These are phyloP conservation scores for Orientallactaga bullata DNA, from an alignment of 2,113 vertebrate genomes.

Conservation along the genomic window DNA sequence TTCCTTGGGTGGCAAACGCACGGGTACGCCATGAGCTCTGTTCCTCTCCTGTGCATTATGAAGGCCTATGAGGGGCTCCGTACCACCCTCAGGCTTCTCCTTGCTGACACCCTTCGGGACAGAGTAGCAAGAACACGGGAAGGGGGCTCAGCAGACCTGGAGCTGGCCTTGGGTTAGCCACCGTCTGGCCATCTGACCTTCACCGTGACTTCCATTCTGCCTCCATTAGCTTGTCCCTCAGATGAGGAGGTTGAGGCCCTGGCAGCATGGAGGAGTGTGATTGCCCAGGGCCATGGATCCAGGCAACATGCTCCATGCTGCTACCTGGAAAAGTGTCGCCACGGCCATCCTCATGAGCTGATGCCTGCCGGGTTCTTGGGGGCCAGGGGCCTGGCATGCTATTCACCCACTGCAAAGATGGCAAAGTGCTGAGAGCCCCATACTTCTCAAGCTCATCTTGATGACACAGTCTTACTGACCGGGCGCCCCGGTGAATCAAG, in stretches of 20 bases:
- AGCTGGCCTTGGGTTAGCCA: not conserved
- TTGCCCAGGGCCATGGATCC: fast-evolving
- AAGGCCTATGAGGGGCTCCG: not conserved
- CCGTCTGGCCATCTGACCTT: fast-evolving
- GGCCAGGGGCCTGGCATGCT: not conserved
- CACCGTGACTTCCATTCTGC: fast-evolving
- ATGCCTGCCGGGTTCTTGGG: no score
- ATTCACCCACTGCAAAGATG: fast-evolving
- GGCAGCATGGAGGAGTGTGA: fast-evolving
- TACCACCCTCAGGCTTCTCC: not conserved
- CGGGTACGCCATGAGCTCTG: not conserved
- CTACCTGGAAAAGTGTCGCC: fast-evolving
- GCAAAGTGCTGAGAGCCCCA: fast-evolving
- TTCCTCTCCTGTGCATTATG: not conserved
- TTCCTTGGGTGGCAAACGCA: not conserved
- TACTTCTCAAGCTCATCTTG: not conserved
- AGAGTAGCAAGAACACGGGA: not conserved
- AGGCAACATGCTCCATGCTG: fast-evolving
- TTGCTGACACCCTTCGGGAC: not conserved
- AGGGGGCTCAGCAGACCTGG: not conserved
- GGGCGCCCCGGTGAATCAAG: no score
- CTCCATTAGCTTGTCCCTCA: not conserved
- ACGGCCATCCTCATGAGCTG: not conserved
- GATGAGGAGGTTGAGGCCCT: fast-evolving
- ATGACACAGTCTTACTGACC: not conserved